phyloP scores from a whole-genome alignment of 2,797 vertebrate genomes.

The Enteromius viviparus region DNA sequence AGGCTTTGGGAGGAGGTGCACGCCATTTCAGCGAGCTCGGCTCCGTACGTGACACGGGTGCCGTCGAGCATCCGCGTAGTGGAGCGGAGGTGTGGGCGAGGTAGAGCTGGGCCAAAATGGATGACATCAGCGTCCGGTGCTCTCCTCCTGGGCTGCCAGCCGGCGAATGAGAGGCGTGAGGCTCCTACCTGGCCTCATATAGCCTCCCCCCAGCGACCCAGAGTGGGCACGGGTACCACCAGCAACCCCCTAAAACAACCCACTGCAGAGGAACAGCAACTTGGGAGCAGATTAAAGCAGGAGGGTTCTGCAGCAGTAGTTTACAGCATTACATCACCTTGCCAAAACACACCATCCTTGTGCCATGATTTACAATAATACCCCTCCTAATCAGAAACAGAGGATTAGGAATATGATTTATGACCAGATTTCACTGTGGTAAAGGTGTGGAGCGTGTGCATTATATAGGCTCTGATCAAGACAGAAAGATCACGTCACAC shows the following conservation, averaged over 20 bases:
- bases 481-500: conserved; percentile 63
- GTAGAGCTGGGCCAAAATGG: conserved; percentile 40
- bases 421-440: conserved; percentile 15
- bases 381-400: conserved; percentile 42
- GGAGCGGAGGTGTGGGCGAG: conserved; percentile 29
- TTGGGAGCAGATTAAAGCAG: neutral
- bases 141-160: conserved; percentile 45
- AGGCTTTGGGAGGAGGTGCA: conserved; percentile 35
- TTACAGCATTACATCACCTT: conserved; percentile 62
- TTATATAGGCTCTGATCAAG: conserved; percentile 30
- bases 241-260: conserved; percentile 35
- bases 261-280: conserved; percentile 42
- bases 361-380: conserved; percentile 31
- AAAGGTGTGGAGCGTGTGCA: conserved; percentile 31
- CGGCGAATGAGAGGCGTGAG: conserved; percentile 37
- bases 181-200: conserved; percentile 38
- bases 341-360: conserved; percentile 36
- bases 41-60: conserved; percentile 32
- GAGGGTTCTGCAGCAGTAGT: conserved; percentile 57
- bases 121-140: conserved; percentile 52
- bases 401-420: conserved; percentile 46
- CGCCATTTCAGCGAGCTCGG: conserved; percentile 34
- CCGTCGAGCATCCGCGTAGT: conserved; percentile 12
- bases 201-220: conserved; percentile 23
- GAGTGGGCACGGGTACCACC: conserved; percentile 47